Conservation (phyloP, 2,888 invertebrate genomes). For the Drosophila stalkeri region DNA sequence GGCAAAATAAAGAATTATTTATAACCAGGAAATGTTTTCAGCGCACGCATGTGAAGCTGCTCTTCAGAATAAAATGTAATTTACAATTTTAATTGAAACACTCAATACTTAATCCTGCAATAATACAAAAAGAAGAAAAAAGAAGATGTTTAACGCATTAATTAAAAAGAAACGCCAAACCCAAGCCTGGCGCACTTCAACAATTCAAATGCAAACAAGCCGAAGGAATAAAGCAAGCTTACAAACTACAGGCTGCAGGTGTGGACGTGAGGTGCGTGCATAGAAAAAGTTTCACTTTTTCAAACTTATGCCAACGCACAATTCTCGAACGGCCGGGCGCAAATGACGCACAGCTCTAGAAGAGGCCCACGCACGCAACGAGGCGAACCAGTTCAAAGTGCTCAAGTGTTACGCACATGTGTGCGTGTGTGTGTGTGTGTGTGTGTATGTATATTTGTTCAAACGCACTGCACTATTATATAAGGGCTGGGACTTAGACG, state of each 20-base stretch:
- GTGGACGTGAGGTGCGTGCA: slow-evolving; percentile 11
- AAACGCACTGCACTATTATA: slow-evolving; percentile 25
- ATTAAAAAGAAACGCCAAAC: slow-evolving; percentile 63
- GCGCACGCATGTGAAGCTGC: neutral
- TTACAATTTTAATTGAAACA: slow-evolving; percentile 11
- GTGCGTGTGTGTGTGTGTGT: slow-evolving; percentile 6
- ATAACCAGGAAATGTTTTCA: neutral
- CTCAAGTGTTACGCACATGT: slow-evolving; percentile 71
- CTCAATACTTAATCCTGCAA: neutral
- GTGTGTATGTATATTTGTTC: slow-evolving; percentile 17
- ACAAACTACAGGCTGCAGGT: slow-evolving; percentile 10
- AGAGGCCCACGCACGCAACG: slow-evolving; percentile 54
- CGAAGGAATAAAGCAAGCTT: slow-evolving; percentile 17
- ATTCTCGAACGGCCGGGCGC: slow-evolving; percentile 60
- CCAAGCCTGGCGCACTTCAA: slow-evolving; percentile 57
- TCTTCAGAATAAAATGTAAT: neutral
- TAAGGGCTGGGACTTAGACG: slow-evolving; percentile 25
- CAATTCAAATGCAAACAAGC: slow-evolving; percentile 52
- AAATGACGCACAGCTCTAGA: slow-evolving; percentile 44
- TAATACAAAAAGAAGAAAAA: neutral
- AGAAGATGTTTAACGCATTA: slow-evolving; percentile 49
- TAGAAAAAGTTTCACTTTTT: slow-evolving; percentile 54
- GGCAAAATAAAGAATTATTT: neutral
- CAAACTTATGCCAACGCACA: slow-evolving; percentile 10
- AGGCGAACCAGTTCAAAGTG: slow-evolving; percentile 30